A percentile compares a stretch with the other conserved stretches of the same genome.
phyloP scores from a whole-genome alignment of 2,888 invertebrate species.

The Pecten maximus region DNA sequence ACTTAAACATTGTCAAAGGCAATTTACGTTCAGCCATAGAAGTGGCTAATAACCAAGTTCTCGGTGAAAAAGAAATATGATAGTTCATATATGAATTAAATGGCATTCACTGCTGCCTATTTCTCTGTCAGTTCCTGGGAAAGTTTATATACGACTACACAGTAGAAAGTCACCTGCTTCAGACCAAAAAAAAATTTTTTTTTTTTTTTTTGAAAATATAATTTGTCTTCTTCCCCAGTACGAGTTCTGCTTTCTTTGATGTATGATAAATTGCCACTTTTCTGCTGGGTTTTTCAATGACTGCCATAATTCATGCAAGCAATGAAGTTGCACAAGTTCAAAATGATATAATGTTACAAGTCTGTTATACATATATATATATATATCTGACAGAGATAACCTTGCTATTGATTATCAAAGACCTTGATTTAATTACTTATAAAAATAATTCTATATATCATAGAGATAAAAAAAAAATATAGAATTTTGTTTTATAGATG shows the following conservation, averaged over 20 bases:
- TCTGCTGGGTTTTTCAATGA: background rate
- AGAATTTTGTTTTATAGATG: background rate
- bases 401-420: background rate
- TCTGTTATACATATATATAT: background rate
- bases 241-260: background rate
- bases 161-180: slow-evolving; percentile 10
- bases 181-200: background rate
- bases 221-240: background rate
- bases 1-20: slow-evolving; percentile 33
- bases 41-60: background rate
- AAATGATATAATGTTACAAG: background rate
- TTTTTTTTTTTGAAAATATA: background rate
- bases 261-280: slow-evolving; percentile 1
- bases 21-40: background rate
- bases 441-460: background rate
- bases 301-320: background rate
- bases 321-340: slow-evolving; percentile 5
- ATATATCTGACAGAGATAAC: background rate
- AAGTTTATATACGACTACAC: background rate
- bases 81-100: slow-evolving; percentile 4
- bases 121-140: background rate
- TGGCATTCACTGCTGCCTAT: background rate
- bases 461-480: background rate
- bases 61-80: slow-evolving; percentile 7
- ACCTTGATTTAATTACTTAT: background rate